Percentiles rank a stretch among this genome's conserved stretches.
phyloP scores from a whole-genome alignment of 1,140 invertebrate species.

The Drosophila nigrodunni region DNA sequence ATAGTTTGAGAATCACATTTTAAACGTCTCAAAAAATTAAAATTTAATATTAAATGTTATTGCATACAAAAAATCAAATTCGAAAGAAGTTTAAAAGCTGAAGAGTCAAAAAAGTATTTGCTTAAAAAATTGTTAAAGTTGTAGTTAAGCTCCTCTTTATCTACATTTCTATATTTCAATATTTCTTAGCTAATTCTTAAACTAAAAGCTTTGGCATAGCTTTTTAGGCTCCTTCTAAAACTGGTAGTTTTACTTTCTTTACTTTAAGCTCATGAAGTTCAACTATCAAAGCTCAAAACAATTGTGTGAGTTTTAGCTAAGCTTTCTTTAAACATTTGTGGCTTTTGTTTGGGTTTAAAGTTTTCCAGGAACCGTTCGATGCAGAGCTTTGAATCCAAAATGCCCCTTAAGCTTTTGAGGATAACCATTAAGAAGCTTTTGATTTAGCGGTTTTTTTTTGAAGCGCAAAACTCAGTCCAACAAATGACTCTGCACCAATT shows the following conservation, averaged over 20 bases:
- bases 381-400: neutral
- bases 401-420: neutral
- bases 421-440: neutral
- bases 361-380: neutral
- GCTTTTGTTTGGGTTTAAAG: neutral
- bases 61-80: too few relatives aligned
- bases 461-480: neutral
- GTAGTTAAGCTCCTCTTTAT: too few relatives aligned
- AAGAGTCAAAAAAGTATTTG: too few relatives aligned
- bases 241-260: neutral
- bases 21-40: too few relatives aligned
- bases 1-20: too few relatives aligned
- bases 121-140: too few relatives aligned
- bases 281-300: neutral
- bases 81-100: too few relatives aligned
- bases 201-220: neutral
- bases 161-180: neutral
- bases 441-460: constrained; percentile 18
- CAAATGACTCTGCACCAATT: neutral
- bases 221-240: neutral
- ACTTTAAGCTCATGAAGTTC: neutral
- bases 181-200: neutral
- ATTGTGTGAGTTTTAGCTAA: neutral
- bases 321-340: neutral
- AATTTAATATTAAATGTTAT: too few relatives aligned